Conservation (phyloP, 35 echinoderm and acorn worm species). For the Eucidaris tribuloides region DNA sequence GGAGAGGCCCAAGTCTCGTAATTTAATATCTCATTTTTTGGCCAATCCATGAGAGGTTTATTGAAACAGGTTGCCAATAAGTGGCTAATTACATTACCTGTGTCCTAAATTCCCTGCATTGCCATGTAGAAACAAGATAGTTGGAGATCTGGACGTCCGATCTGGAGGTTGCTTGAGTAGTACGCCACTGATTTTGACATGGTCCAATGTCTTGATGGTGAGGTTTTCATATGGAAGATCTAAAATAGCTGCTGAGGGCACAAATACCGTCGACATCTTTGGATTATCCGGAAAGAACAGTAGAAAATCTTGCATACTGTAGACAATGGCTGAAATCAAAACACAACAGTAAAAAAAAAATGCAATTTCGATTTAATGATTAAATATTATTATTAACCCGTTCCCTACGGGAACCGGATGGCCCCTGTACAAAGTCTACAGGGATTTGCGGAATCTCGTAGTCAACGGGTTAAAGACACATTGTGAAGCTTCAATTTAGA, state of each 20-base stretch:
- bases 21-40: not conserved
- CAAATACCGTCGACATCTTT: constrained; percentile 75
- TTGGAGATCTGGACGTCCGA: constrained; percentile 53
- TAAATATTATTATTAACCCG: too few relatives aligned
- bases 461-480: too few relatives aligned
- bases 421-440: too few relatives aligned
- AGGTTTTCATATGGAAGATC: constrained; percentile 70
- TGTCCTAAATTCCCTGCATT: constrained; percentile 98
- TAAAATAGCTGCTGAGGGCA: constrained; percentile 44
- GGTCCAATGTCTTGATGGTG: constrained; percentile 63
- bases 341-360: constrained; percentile 5
- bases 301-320: constrained; percentile 84
- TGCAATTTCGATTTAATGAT: not conserved
- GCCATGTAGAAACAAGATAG: constrained; percentile 94
- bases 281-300: constrained; percentile 93
- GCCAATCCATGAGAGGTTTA: not conserved
- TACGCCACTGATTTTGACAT: constrained; percentile 67
- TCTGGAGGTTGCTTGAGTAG: constrained; percentile 76
- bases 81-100: constrained; percentile 51
- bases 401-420: too few relatives aligned
- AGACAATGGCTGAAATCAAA: constrained; percentile 70
- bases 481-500: too few relatives aligned
- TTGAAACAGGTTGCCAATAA: not conserved
- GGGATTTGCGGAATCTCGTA: too few relatives aligned
- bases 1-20: too few relatives aligned